These are phyloP conservation scores for Piscicola geometra DNA, from an alignment of 2,888 invertebrate species.

Conservation along the genomic window DNA sequence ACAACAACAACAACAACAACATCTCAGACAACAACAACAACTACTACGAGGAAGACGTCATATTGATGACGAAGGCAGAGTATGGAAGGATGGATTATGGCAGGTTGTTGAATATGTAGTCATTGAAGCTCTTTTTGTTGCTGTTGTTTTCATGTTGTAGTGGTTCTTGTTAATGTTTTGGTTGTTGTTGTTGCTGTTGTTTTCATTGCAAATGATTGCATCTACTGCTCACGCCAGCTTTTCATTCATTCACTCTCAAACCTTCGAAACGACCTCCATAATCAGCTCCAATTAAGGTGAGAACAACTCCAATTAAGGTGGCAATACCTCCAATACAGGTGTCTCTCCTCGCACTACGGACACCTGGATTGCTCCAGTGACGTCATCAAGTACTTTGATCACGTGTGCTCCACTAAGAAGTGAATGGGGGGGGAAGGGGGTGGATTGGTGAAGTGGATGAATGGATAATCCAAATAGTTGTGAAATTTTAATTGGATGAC, in stretches of 20 bases:
- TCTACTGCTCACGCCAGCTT: no score
- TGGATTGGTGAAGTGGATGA: not conserved
- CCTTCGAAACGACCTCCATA: no score
- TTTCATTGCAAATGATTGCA: no score
- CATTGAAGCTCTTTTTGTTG: no score
- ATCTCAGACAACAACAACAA: not conserved
- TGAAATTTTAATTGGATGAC: not conserved
- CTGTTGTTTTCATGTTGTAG: no score
- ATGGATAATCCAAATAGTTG: not conserved
- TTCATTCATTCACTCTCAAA: no score
- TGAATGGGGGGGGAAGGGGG: not conserved
- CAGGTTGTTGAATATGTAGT: no score
- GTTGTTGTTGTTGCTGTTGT: no score
- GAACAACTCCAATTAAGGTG: no score
- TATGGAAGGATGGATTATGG: slow-evolving; percentile 37
- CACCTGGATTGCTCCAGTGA: slow-evolving; percentile 34
- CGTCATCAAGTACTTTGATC: slow-evolving; percentile 36
- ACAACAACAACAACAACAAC: not conserved
- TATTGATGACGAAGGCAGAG: slow-evolving; percentile 30
- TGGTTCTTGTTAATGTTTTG: no score
- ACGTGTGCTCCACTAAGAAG: slow-evolving; percentile 37
- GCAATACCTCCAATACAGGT: slow-evolving; percentile 20
- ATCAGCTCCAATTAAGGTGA: no score
- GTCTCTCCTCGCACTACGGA: slow-evolving; percentile 35
- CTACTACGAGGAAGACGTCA: slow-evolving; percentile 12